Evolutionary conservation across 2,797 vertebrate species (phyloP).

Genomic region (Anableps anableps): DNA sequence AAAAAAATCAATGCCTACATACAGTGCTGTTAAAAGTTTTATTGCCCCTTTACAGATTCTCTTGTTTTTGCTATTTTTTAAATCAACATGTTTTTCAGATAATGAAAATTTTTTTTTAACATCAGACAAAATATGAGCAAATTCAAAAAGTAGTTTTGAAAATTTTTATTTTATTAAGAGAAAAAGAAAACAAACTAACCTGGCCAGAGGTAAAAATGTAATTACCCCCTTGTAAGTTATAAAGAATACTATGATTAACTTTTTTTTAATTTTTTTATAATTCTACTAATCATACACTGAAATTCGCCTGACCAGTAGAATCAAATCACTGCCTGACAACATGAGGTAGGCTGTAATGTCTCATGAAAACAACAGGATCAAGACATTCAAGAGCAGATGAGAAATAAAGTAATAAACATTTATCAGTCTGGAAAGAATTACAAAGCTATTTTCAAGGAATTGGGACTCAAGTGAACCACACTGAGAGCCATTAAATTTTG

Average conservation of each 20-base stretch:
- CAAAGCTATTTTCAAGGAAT: background rate
- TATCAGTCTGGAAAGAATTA: background rate
- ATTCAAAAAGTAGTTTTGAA: background rate
- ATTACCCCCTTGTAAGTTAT: background rate
- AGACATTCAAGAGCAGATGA: background rate
- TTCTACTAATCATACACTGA: background rate
- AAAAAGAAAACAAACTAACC: background rate
- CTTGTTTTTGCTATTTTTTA: background rate
- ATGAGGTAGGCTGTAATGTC: background rate
- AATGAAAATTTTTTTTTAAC: background rate
- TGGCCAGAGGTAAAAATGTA: background rate
- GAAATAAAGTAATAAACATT: background rate
- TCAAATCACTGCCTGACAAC: background rate
- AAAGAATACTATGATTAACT: background rate
- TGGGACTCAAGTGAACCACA: background rate
- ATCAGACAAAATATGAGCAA: background rate
- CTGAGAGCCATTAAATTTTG: background rate
- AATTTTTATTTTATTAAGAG: background rate
- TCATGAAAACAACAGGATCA: background rate
- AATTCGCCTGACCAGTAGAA: no score
- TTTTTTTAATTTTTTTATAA: background rate
- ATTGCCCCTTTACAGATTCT: background rate
- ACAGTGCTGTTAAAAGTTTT: background rate
- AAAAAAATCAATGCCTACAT: background rate
- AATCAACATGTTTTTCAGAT: background rate